Evolutionary conservation across 1,140 invertebrate genomes (phyloP).

Genomic region (Camponotus vicinus): DNA sequence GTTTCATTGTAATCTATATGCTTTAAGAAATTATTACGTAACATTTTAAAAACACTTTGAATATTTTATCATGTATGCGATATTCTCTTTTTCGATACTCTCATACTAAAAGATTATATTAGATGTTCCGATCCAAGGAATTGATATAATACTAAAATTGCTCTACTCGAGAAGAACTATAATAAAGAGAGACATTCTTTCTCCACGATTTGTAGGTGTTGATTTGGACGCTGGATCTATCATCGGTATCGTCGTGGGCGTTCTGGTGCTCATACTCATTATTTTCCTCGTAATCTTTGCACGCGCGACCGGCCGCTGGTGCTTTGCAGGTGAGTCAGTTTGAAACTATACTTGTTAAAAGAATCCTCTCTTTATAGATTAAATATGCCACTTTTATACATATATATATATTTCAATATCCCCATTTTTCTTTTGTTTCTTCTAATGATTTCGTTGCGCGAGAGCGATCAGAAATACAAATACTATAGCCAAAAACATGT

Average conservation of each 20-base stretch:
- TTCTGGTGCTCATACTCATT: conserved; percentile 89
- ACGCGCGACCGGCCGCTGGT: conserved; percentile 92
- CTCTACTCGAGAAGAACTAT: not conserved
- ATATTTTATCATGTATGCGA: not conserved
- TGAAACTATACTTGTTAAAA: not conserved
- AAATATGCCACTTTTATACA: conserved; percentile 29
- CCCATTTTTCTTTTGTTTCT: conserved; percentile 29
- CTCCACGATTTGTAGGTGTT: conserved; percentile 86
- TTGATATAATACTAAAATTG: not conserved
- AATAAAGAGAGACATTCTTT: conserved; percentile 30
- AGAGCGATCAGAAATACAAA: conserved; percentile 3
- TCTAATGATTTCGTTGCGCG: conserved; percentile 39
- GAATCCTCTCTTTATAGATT: conserved; percentile 22
- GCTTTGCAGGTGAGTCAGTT: conserved; percentile 91
- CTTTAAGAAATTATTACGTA: not conserved
- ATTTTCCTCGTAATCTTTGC: conserved; percentile 91
- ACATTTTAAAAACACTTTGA: not conserved
- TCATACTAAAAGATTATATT: not conserved
- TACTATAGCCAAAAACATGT: not conserved
- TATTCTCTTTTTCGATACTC: not conserved
- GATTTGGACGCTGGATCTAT: conserved; percentile 91
- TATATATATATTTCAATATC: conserved; percentile 16
- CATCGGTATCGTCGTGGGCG: conserved; percentile 91
- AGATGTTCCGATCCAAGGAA: not conserved
- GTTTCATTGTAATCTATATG: not conserved